Evolutionary conservation across 2,113 vertebrate genomes (phyloP), one percentile per base, ranked within the genome.

Genomic region (Paraplagusia blochii): DNA sequence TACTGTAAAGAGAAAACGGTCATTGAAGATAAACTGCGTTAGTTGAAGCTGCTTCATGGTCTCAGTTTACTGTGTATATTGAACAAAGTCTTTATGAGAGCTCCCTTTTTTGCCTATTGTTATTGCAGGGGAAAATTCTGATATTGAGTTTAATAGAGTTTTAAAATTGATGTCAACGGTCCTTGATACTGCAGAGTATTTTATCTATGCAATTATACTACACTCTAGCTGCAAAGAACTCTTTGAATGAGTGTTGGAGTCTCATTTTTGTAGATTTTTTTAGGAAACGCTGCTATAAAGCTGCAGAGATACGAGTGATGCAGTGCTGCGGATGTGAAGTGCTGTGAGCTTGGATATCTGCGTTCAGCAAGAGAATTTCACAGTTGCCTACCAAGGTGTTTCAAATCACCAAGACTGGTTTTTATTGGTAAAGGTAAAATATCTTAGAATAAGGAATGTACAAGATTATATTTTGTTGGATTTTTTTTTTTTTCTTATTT

Each of bases 331-430:
- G 60, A 81, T 74, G 73, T 85, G 83, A 70, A 72, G 83, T 83
- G 85, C 40, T 78, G 70, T 66, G 79, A 63, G 70, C 77, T 78
- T 81, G 76, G 82, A 66, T 71, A 61, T 70, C 58, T 43, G 58
- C 59, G 70, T 85, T 73, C 70, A 79, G 60, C 83, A 82, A 82
- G 80, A 71, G 82, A 84, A 67, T 83, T 88, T 87, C 88, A 88
- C 86, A 88, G 85, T 89, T 85, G 88, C 86, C 88, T 88, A 87
- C 83, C 80, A 82, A 87, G 79, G 75, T 77, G 69, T 88, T 83
- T 42, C 77, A 81, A 77, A 79, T 87, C 79, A 86, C 68, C 78
- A 73, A 68, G 39, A 82, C 66, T 70, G 80, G 77, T 82, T 74
- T 71, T 82, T 85, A 74, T 81, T 72, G 77, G 63, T 84, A 79